Evolutionary conservation across 2,888 invertebrate species (phyloP).

Genomic region (Tethea ocularis): DNA sequence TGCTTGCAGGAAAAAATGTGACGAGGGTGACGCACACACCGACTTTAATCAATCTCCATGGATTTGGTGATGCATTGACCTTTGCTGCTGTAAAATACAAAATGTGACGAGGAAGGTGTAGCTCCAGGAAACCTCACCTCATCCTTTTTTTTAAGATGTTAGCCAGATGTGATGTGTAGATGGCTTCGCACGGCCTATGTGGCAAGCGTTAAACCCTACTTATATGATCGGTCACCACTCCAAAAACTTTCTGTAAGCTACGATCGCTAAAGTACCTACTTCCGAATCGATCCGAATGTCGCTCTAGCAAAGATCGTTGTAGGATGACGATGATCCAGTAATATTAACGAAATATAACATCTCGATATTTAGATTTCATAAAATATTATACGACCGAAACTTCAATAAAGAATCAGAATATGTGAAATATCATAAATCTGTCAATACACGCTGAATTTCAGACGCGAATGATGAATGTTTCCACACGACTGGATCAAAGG

Average conservation of each 20-base stretch:
- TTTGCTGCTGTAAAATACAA: neutral
- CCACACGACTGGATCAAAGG: constrained; percentile 41
- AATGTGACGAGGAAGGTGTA: neutral
- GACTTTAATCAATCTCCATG: neutral
- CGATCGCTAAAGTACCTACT: too few relatives aligned
- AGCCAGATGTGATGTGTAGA: too few relatives aligned
- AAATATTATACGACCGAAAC: constrained; percentile 1
- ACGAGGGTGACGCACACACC: constrained; percentile 7
- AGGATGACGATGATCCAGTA: too few relatives aligned
- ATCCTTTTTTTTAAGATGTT: too few relatives aligned
- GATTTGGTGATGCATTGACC: constrained; percentile 1
- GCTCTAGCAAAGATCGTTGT: too few relatives aligned
- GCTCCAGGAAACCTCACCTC: too few relatives aligned
- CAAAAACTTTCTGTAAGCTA: too few relatives aligned
- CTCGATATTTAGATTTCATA: neutral
- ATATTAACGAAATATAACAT: neutral
- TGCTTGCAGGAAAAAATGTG: constrained; percentile 1
- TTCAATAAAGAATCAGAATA: constrained; percentile 14
- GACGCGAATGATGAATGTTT: constrained; percentile 45
- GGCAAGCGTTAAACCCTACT: too few relatives aligned
- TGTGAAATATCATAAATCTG: constrained; percentile 44
- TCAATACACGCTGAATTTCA: constrained; percentile 40
- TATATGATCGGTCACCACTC: too few relatives aligned
- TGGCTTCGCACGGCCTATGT: too few relatives aligned
- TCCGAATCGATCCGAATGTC: too few relatives aligned